Base-by-base conservation (phyloP, 2,113 vertebrate species). In the Psophia crepitans region DNA sequence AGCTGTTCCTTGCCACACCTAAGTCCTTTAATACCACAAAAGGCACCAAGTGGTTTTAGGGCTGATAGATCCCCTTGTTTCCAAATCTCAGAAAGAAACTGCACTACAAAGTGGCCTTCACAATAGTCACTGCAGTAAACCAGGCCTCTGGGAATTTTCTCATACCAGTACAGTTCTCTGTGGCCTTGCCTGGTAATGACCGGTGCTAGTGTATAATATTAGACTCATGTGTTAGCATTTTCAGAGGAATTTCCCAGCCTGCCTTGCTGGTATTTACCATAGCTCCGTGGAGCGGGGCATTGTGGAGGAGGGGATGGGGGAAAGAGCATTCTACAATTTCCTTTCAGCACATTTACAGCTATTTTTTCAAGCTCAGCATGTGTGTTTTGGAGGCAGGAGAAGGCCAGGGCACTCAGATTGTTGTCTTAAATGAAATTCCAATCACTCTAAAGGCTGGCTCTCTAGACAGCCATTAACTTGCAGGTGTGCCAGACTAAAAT, bases 401-500 rank as follows among this genome's bases (percentile, higher is more conserved):
- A 92, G 80, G 69, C 80, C 81, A 84, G 79, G 53, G 68, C 69
- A 65, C 89, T 90, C 2, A 1, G 60, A 89, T 65, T 94, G 90
- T 90, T 97, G 92, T 94, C 79, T 90, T 82, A 92, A 97, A 95
- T 93, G 89, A 90, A 96, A 97, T 96, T 97, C 95, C 95, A 90
- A 15, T 66, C 86, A 82, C 48, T 90, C 78, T 79, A 39, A 93
- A 90, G 57, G 19, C 69, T 90, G 87, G 26, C 46, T 96, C 94
- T 97, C 94, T 75, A 93, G 95, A 81, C 69, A 84, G 93, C 58
- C 3, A 0, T 96, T 95, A 97, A 95, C 79, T 77, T 61, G 82
- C 92, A 97, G 97, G 92, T 97, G 97, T 96, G 90, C 92, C 10
- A 4, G 71, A 12, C 87, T 57, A 35, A 87, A 96, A 89, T 15